These are phyloP conservation scores for Otus sunia DNA, from an alignment of 2,113 vertebrate genomes.

Conservation along the genomic window DNA sequence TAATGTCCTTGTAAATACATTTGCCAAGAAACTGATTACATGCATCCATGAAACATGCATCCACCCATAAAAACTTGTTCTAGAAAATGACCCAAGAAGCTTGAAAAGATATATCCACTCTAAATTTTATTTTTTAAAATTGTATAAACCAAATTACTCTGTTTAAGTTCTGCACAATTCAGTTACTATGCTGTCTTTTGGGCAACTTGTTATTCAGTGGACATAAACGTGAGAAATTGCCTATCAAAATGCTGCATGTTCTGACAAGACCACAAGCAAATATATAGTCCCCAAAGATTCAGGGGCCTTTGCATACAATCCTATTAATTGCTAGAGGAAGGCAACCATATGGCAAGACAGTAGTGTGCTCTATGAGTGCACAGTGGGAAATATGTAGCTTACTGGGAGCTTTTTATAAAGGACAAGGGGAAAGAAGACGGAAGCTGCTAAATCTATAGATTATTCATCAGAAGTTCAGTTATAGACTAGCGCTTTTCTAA, in stretches of 20 bases:
- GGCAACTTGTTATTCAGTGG: conserved; percentile 61
- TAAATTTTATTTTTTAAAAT: background rate
- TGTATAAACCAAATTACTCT: background rate
- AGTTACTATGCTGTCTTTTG: background rate
- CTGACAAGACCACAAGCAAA: conserved; percentile 70
- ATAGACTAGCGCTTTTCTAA: conserved; percentile 30
- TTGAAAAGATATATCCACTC: background rate
- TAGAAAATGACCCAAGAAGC: background rate
- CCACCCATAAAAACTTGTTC: conserved; percentile 28
- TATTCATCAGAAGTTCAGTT: conserved; percentile 47
- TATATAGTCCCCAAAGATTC: conserved; percentile 59
- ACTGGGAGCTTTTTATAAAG: conserved; percentile 51
- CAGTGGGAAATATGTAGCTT: conserved; percentile 34
- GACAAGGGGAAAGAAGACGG: background rate
- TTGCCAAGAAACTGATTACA: conserved; percentile 44
- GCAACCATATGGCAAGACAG: conserved; percentile 56
- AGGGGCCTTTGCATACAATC: conserved; percentile 58
- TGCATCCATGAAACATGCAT: conserved; percentile 24
- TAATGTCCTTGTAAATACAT: background rate
- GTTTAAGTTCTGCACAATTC: background rate
- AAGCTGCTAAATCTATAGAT: conserved; percentile 52
- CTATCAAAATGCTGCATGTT: conserved; percentile 39
- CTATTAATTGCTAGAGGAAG: conserved; percentile 72
- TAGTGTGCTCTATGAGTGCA: background rate
- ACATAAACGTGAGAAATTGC: conserved; percentile 44